Evolutionary conservation across 2,888 invertebrate species (phyloP).

Genomic region (Cacoxenus indagator): DNA sequence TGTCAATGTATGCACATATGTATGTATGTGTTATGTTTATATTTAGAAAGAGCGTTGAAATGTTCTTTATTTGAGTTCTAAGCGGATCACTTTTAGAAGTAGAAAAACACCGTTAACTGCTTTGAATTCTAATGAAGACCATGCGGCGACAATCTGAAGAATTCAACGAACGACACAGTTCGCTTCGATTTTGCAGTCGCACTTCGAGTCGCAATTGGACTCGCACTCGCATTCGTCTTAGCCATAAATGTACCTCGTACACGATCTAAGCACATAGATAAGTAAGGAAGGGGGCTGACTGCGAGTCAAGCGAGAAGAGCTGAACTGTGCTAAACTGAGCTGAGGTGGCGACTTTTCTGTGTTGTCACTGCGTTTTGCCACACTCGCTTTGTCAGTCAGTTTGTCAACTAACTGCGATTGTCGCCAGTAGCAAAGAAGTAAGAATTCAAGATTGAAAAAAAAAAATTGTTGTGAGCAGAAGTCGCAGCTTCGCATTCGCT

Average conservation of each 20-base stretch:
- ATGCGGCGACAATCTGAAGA: constrained; percentile 55
- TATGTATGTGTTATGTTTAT: too few relatives aligned
- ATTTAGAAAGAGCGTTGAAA: constrained; percentile 32
- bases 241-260: constrained; percentile 6
- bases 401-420: too few relatives aligned
- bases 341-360: neutral
- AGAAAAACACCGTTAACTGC: constrained; percentile 61
- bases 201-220: too few relatives aligned
- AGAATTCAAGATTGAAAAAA: neutral
- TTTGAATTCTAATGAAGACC: constrained; percentile 60
- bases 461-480: neutral
- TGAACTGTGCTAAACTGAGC: neutral
- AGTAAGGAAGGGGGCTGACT: neutral
- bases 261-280: constrained; percentile 5
- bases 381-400: too few relatives aligned
- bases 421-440: too few relatives aligned
- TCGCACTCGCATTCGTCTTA: neutral
- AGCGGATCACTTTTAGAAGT: constrained; percentile 56
- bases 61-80: constrained; percentile 58
- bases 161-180: constrained; percentile 28
- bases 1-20: too few relatives aligned
- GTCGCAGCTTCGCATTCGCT: constrained; percentile 12
- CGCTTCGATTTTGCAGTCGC: neutral
- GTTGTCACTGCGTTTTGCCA: neutral
- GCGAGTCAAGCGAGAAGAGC: neutral